phyloP scores from a whole-genome alignment of 2,888 invertebrate genomes.

The Brachyptera putata region DNA sequence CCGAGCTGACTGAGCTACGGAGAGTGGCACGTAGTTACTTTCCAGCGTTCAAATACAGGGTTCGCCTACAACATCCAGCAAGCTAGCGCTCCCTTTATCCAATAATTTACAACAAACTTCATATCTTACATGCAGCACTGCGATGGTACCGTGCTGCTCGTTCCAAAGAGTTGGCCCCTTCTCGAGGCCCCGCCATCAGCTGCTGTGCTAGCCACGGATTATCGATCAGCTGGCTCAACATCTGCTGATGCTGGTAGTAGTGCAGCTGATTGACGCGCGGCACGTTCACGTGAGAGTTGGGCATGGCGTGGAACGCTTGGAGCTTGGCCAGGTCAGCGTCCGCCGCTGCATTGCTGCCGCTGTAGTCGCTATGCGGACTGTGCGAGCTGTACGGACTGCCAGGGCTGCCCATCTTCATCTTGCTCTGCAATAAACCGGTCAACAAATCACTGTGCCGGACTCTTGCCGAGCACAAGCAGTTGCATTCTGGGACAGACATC shows the following conservation, averaged over 20 bases:
- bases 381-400: no score
- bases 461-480: no score
- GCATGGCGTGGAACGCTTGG: background rate
- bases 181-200: slow-evolving; percentile 5
- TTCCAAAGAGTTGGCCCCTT: slow-evolving; percentile 47
- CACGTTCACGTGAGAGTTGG: background rate
- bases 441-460: no score
- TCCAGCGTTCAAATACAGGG: no score
- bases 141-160: slow-evolving; percentile 61
- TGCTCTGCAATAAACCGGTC: slow-evolving; percentile 4
- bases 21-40: no score
- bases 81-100: no score
- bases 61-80: no score
- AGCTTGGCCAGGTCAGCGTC: background rate
- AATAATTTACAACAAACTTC: no score
- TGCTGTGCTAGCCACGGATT: background rate
- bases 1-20: no score
- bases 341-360: no score
- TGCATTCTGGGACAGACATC: no score
- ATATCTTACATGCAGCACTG: slow-evolving; percentile 59
- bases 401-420: slow-evolving; percentile 21
- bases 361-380: background rate
- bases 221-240: slow-evolving; percentile 11
- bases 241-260: slow-evolving; percentile 25
- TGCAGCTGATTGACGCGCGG: background rate